Base-by-base conservation (phyloP, 1,140 invertebrate genomes). In the Coptotermes formosanus region DNA sequence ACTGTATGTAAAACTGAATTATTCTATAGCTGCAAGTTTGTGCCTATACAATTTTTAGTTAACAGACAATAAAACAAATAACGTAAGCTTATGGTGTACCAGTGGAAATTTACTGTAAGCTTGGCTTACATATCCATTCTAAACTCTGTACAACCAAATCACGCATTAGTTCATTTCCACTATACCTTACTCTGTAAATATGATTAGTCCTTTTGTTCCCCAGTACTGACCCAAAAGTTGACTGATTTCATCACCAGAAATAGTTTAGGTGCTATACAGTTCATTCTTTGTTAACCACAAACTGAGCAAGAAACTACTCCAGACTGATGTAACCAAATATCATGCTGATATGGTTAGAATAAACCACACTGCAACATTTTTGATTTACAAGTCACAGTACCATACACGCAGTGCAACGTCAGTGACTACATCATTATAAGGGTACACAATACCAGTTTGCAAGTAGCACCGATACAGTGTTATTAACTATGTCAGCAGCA, bases 21-120 rank as follows among this genome's bases (percentile, higher is more conserved):
- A 7, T 75, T 75, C 64, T 75, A 75, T 75, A 75, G 64, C 64
- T 75, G 64, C 64, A 75, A 75, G 64, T 75, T 75, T 75, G 64
- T 75, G 64, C 64, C 64, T 75, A 75, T n/a, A 75, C 30, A n/a
- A n/a, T 75, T 75, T 75, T 75, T 30, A 75, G 64, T 75, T 75
- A 75, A 75, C 64, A 75, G 64, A 75, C 14, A 75, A 75, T 75
- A 75, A 75, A 75, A 75, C 64, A 75, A 75, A 75, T 75, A 75
- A 75, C 2, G n/a, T 75, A 75, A 75, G 64, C 64, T n/a, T 75
- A 75, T 75, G 64, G 64, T 30, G 64, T 30, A 75, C 64, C 64
- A 75, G 25, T 75, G 64, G n/a, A 75, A 75, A 75, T 25, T 75
- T 75, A 75, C 16, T n/a, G 64, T 75, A 75, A 75, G 64, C 64